Base-by-base conservation (phyloP, 92 coral and sea anemone species). In the Phenganax stokvisi region DNA sequence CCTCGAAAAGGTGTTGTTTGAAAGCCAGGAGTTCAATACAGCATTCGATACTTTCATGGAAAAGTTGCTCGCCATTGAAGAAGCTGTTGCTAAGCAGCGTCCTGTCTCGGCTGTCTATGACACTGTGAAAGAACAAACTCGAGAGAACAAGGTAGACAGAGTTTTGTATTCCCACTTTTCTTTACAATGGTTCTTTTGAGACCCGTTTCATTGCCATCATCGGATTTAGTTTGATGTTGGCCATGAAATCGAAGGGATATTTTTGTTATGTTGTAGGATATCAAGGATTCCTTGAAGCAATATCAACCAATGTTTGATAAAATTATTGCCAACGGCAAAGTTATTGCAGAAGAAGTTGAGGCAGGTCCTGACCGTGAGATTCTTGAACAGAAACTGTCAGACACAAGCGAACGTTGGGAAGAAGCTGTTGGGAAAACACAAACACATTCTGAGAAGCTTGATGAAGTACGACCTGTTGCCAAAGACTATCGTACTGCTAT, bases 311-410 rank as follows among this genome's bases (percentile, higher is more conserved):
- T 92, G 87, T 89, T 87, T 83, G 91, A 88, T 54, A 97, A 94
- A 79, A 91, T 94, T 71, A 81, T 85, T 85, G 90, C 85, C 78
- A 91, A 90, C 56, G 98, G 97, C 61, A 86, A 62, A 56, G 89
- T 83, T 62, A 80, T 94, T 25, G 87, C 92, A 67, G 96, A 92
- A 27, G 91, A 91, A 53, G 89, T 97, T 37, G 98, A 94, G 81
- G 97, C 94, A 75, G 98, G 98, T 8, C 97, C 98, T 75, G 98
- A 94, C 83, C 85, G 91, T 63, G 98, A 94, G 17, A 89, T 88
- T 10, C 81, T 92, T 71, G 96, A 90, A 75, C 92, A 87, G 70
- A 94, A 88, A 76, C 88, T 94, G 27, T 90, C 87, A 59, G 98
- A 92, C 86, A 87, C 93, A 7, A 94, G 89, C 57, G 85, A 94